Evolutionary conservation across 2,888 invertebrate species (phyloP), one percentile per base, ranked within the genome.

Genomic region (Athripsodes cinereus): DNA sequence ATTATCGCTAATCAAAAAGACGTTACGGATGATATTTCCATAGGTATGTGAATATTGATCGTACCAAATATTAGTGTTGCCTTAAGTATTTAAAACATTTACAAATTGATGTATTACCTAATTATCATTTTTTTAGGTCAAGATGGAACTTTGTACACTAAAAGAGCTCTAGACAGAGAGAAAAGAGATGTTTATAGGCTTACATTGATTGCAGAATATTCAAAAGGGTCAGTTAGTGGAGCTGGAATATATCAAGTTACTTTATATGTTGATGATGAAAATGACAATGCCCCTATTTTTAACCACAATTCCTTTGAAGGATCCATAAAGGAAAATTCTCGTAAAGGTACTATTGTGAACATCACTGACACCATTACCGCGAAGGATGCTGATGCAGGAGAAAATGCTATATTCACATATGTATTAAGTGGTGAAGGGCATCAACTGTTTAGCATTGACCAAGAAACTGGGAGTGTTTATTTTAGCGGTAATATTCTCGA

Each of bases 261-360:
- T 11, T 81, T 93, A 26, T 77, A 85, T 55, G 90, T 93, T 1
- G 88, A 90, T 60, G 93, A 94, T 68, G 90, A 90, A 61, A 93
- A 94, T 68, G 93, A 93, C 68, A 92, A 92, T 67, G 81, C 91
- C 2, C 95, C 96, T 0, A 72, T 83, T 58, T 95, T 96, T 70
- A 85, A 87, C 64, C 73, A 81, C 11, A 69, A 80, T 1, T 70
- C 77, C 1, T 95, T 92, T 69, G 87, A 90, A 66, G 91, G 92
- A 1, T 79, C 81, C 60, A 86, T 96, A 16, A 74, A 76, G 47
- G 95, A 96, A 74, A 92, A 95, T 70, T 84, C 89, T 26, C 75
- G 76, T 10, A 74, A 78, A 40, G 86, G 86, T 6, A 85, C 87
- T 0, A 86, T 87, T 70, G 83, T 92, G 1, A 81, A 81, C 63